Conservation (phyloP, 1,140 invertebrate genomes). For the Anoplolepis gracilipes region DNA sequence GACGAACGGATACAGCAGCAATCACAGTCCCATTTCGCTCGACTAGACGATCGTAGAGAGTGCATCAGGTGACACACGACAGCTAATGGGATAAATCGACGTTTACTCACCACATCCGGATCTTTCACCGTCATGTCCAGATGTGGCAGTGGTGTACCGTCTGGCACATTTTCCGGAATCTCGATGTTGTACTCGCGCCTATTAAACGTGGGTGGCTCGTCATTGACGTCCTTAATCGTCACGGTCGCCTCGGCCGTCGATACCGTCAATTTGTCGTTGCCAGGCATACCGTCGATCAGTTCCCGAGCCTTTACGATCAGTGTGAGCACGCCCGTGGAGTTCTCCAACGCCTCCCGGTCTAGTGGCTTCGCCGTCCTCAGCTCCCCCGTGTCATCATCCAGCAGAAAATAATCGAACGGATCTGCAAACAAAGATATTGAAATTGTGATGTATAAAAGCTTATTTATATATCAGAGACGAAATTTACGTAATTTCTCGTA, state of each 20-base stretch:
- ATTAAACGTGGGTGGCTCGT: conserved; percentile 95
- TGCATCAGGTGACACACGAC: neutral
- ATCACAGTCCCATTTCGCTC: neutral
- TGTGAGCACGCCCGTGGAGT: conserved; percentile 92
- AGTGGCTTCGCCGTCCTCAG: conserved; percentile 93
- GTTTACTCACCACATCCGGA: conserved; percentile 91
- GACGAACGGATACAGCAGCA: neutral
- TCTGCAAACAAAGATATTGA: conserved; percentile 86
- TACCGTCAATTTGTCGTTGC: conserved; percentile 89
- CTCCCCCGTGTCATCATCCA: conserved; percentile 92
- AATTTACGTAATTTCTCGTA: neutral
- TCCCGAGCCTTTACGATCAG: conserved; percentile 92
- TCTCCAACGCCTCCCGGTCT: conserved; percentile 92
- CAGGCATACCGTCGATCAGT: conserved; percentile 90
- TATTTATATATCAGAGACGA: neutral
- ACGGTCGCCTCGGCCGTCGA: conserved; percentile 91
- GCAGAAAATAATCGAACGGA: conserved; percentile 94
- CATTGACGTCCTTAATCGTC: conserved; percentile 96
- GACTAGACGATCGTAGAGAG: neutral
- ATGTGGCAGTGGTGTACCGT: conserved; percentile 93
- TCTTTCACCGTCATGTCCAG: conserved; percentile 95
- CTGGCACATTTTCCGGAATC: conserved; percentile 93
- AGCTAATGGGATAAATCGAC: neutral
- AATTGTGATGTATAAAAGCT: neutral
- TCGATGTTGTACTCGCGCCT: conserved; percentile 92